Evolutionary conservation across 2,888 invertebrate genomes (phyloP), one percentile per base, ranked within the genome.

Genomic region (Parnassius orleans): DNA sequence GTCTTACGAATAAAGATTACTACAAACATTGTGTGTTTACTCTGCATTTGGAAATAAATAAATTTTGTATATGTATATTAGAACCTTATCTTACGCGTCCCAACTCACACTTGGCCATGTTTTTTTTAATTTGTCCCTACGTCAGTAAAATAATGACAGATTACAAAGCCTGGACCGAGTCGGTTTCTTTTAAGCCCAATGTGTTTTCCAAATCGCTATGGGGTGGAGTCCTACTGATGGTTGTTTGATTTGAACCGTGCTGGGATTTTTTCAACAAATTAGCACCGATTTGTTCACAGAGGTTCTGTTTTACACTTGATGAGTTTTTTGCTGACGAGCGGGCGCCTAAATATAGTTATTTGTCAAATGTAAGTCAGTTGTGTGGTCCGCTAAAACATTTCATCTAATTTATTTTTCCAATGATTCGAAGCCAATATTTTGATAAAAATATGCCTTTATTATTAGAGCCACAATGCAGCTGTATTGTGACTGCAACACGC

Each of bases 241-340:
- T 58, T 69, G 72, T 69, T 72, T 68, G 71, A 70, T 65, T 65
- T 67, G 67, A 57, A 43, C 62, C 47, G 44, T 44, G 46, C 54
- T 42, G 62, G 61, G 63, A 53, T 63, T 66, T 69, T 69, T 66
- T 68, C 65, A 64, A 65, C 70, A 69, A 68, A 69, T 72, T 72
- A 73, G 64, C 68, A 60, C 65, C 51, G 69, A 61, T 54, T 48
- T 48, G 48, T 48, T 48, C 57, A 50, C 48, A 14, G 57, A 24
- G 48, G 48, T 15, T n/a, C 50, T 44, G 54, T 63, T 67, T 63
- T 57, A 43, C 63, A 56, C 52, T 55, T 63, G 63, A 66, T 66
- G 64, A 55, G 61, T 50, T 68, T 66, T 66, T 64, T 47, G 53
- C 65, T 61, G 47, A 57, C 47, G 66, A 54, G 33, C 19, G 15